Base-by-base conservation (phyloP, 2,113 vertebrate species). In the Pavo muticus region DNA sequence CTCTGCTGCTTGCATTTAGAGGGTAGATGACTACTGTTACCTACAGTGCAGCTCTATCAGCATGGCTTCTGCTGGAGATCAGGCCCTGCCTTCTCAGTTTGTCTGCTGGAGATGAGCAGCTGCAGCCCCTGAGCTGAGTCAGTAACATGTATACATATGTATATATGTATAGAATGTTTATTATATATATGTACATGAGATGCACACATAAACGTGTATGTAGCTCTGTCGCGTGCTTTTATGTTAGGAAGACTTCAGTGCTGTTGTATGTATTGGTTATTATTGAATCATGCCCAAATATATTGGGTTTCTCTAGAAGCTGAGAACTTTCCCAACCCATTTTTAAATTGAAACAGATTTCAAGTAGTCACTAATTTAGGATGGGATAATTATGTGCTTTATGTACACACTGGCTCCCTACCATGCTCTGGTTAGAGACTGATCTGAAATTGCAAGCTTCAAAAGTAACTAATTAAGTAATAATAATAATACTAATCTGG, bases 151-250 rank as follows among this genome's bases (percentile, higher is more conserved):
- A 35, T 35, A 35, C 35, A 35, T 35, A 35, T 35, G 35, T 35
- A 35, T 69, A 2, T 18, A 5, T 30, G 9, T 54, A 54, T 30
- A 54, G 29, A 54, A 54, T 29, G 25, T 29, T 15, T 54, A 30
- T 57, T 57, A 19, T 50, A 10, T 61, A 10, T n/a, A 37, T 0
- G 1, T 21, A 3, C 15, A 30, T 54, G 10, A 80, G 15, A 27
- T 7, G 29, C 19, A 73, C 3, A 23, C 3, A 5, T 10, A 10
- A 2, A 1, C 44, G 9, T 32, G 5, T 11, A 1, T 48, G 21
- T 45, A 69, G 29, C 25, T 56, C 14, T 71, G 29, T 47, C 14
- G 9, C 19, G 0, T 39, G 9, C n/a, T n/a, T n/a, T 50, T 74
- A 11, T 32, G 42, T 44, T 60, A 39, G 48, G 56, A 45, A 54